Base-by-base conservation (phyloP, 2,113 vertebrate genomes). In the Ictalurus punctatus region DNA sequence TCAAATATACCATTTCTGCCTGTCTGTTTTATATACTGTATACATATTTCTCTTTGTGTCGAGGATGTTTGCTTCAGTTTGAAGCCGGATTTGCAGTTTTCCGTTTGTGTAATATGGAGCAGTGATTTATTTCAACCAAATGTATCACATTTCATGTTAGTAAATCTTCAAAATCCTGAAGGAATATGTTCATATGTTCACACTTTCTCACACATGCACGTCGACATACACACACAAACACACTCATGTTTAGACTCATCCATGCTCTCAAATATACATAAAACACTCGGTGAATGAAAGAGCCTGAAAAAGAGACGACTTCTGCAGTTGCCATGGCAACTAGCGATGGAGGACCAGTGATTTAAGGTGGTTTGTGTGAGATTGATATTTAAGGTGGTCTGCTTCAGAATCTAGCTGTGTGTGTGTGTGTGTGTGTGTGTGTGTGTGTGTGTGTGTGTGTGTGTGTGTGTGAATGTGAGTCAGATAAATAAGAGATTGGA, bases 291-390 rank as follows among this genome's bases (percentile, higher is more conserved):
- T 91, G 85, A 90, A 91, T 86, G 86, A 91, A 87, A 89, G 81
- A 37, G 48, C 54, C 86, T 74, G 87, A 90, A 91, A 92, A 94
- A 94, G 90, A 94, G 90, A 94, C 92, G 94, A 95, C 92, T 93
- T 94, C 92, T 93, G 92, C 93, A 90, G 95, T 96, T 96, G 91
- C 95, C 94, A 96, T 96, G 95, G 95, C 94, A 96, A 96, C 96
- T 92, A 92, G 83, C 87, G 87, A 91, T 93, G 93, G 92, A 93
- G 93, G 92, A 93, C 93, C 92, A 92, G 90, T 87, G 63, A 92
- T 92, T 93, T 91, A 92, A 92, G 90, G 91, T 78, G 90, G 90
- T 88, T 88, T 89, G 90, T 89, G 90, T 89, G 92, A 80, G 73
- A 89, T 89, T 61, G 13, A 79, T 82, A 86, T 94, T 95, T 93